Percentiles rank a stretch among this genome's conserved stretches.
phyloP scores from a whole-genome alignment of 64 coral and sea anemone genomes.

The Catalaphyllia jardinei region DNA sequence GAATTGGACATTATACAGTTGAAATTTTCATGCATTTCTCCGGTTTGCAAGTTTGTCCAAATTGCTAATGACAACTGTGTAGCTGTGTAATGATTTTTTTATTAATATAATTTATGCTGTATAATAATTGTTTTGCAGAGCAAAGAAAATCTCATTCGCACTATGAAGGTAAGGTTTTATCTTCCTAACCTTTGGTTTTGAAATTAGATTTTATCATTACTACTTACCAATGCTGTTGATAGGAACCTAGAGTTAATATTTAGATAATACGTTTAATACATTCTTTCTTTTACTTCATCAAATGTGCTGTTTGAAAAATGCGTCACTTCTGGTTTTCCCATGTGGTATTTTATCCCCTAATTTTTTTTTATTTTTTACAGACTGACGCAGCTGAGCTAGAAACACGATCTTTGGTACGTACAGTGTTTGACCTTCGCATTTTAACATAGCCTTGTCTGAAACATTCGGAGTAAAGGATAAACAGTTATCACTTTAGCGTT shows the following conservation, averaged over 20 bases:
- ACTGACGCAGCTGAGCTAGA: constrained; percentile 88
- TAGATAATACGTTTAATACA: no score
- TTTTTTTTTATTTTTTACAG: constrained; percentile 30
- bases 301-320: no score
- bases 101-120: background rate
- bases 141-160: constrained; percentile 82
- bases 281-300: no score
- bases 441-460: background rate
- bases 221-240: no score
- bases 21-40: no score
- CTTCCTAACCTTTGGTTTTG: background rate
- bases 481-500: no score
- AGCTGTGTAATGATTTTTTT: background rate
- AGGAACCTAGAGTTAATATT: no score
- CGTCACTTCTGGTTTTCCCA: background rate
- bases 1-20: no score
- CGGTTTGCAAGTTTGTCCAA: no score
- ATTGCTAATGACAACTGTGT: no score
- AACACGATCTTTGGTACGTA: constrained; percentile 77
- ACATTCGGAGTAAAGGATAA: no score
- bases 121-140: constrained; percentile 65
- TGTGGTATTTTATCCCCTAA: background rate
- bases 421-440: background rate
- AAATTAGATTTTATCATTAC: background rate
- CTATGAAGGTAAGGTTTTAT: constrained; percentile 76